Evolutionary conservation across 2,797 vertebrate species (phyloP), one percentile per base, ranked within the genome.

Genomic region (Rhinatrema bivittatum): DNA sequence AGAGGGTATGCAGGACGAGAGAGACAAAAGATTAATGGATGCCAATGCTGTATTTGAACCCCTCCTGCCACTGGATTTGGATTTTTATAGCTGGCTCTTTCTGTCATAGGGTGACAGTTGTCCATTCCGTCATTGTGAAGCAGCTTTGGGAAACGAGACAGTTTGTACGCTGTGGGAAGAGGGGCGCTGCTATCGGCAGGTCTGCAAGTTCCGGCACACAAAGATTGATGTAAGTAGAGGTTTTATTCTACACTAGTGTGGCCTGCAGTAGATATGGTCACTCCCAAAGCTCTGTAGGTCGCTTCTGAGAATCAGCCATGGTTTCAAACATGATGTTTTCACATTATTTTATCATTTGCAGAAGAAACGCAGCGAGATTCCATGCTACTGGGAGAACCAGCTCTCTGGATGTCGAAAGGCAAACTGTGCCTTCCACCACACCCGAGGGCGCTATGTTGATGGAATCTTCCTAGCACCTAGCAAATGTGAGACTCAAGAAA

Each of bases 201-300:
- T 88, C 58, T 97, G 94, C 89, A 90, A 87, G 45, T 97, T 93
- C 79, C 89, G 94, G 10, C 95, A 98, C 72, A 95, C 97, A 94
- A 86, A 97, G 42, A 95, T 97, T 23, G 82, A 93, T 19, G 95
- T 98, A 66, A 87, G 86, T 65, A 10, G n/a, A n/a, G 10, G 18
- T 18, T 29, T 29, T 25, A 53, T 43, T 53, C 27, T 11, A 24
- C 16, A 17, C 10, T 6, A 44, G 25, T n/a, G n/a, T n/a, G n/a
- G n/a, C n/a, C n/a, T n/a, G n/a, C n/a, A n/a, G n/a, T n/a, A n/a
- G n/a, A n/a, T n/a, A n/a, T n/a, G n/a, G n/a, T n/a, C n/a, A n/a
- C n/a, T 6, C 10, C 7, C 15, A 18, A 36, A 18, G 8, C n/a
- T n/a, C n/a, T n/a, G n/a, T n/a, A n/a, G n/a, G n/a, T n/a, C n/a